These are phyloP conservation scores for Polydrusus cervinus DNA, from an alignment of 2,888 invertebrate species.

Conservation along the genomic window DNA sequence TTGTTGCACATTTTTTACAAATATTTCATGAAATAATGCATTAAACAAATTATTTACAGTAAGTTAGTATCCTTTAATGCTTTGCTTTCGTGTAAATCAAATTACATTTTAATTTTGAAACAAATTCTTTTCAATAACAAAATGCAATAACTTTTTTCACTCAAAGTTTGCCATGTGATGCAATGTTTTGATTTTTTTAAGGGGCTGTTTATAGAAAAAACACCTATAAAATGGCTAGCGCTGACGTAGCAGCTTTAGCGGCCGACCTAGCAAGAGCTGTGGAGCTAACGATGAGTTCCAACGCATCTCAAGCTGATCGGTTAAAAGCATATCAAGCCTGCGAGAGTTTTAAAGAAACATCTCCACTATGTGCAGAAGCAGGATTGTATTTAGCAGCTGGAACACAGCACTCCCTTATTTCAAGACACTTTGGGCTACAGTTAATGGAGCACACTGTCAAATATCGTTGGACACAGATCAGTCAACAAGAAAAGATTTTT, in stretches of 20 bases:
- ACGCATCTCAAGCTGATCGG: constrained; percentile 83
- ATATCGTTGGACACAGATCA: constrained; percentile 93
- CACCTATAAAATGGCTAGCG: constrained; percentile 70
- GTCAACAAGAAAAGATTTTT: constrained; percentile 89
- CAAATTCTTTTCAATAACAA: not conserved
- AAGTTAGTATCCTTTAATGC: constrained; percentile 23
- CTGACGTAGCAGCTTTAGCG: constrained; percentile 81
- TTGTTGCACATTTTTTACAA: constrained; percentile 59
- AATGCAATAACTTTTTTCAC: constrained; percentile 10
- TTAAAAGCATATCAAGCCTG: constrained; percentile 89
- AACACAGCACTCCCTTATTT: constrained; percentile 82
- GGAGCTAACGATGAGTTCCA: constrained; percentile 87
- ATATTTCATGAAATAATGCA: constrained; percentile 58
- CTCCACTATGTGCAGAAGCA: constrained; percentile 90
- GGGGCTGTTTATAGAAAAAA: constrained; percentile 36
- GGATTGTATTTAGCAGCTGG: constrained; percentile 87
- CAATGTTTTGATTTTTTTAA: constrained; percentile 43
- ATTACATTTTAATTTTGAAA: not conserved
- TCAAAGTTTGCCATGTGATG: constrained; percentile 42
- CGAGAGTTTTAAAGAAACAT: constrained; percentile 89
- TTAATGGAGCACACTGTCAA: constrained; percentile 95
- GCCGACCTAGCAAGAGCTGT: constrained; percentile 87
- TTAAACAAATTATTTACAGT: constrained; percentile 46
- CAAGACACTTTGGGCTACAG: constrained; percentile 93
- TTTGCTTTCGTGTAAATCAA: not conserved